Conservation (phyloP, 2,888 invertebrate genomes). For the Nomada hirtipes region DNA sequence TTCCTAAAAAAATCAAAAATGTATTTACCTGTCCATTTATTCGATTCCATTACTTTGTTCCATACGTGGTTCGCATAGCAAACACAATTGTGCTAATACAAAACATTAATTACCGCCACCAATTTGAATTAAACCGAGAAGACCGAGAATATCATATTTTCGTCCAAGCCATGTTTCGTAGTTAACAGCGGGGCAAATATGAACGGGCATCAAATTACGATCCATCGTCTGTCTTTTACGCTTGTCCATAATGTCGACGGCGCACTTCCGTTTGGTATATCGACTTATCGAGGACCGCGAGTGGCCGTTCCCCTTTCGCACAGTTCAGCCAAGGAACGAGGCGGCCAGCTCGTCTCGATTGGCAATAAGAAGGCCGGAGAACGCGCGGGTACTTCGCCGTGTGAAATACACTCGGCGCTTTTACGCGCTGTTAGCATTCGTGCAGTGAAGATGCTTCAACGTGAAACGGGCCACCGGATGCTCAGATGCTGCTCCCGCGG, state of each 20-base stretch:
- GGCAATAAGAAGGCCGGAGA: slow-evolving; percentile 7
- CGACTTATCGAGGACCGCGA: not conserved
- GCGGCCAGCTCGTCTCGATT: not conserved
- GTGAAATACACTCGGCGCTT: slow-evolving; percentile 23
- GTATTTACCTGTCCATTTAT: too few species aligned
- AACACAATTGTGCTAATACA: too few species aligned
- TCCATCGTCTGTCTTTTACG: not conserved
- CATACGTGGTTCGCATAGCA: too few species aligned
- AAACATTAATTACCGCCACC: too few species aligned
- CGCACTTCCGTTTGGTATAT: not conserved
- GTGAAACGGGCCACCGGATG: not conserved
- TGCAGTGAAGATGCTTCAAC: not conserved
- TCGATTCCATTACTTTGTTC: too few species aligned
- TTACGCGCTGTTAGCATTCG: slow-evolving; percentile 22
- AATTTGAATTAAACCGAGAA: too few species aligned
- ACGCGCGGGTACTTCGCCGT: not conserved
- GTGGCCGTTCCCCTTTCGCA: not conserved
- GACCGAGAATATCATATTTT: too few species aligned
- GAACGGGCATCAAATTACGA: not conserved
- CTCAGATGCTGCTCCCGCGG: not conserved
- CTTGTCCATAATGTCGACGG: not conserved
- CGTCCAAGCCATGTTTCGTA: too few species aligned
- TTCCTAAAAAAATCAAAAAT: too few species aligned
- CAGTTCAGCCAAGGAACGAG: not conserved
- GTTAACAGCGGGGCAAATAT: not conserved